These are phyloP conservation scores for Tenodera sinensis DNA, from an alignment of 2,888 invertebrate species.

Conservation along the genomic window DNA sequence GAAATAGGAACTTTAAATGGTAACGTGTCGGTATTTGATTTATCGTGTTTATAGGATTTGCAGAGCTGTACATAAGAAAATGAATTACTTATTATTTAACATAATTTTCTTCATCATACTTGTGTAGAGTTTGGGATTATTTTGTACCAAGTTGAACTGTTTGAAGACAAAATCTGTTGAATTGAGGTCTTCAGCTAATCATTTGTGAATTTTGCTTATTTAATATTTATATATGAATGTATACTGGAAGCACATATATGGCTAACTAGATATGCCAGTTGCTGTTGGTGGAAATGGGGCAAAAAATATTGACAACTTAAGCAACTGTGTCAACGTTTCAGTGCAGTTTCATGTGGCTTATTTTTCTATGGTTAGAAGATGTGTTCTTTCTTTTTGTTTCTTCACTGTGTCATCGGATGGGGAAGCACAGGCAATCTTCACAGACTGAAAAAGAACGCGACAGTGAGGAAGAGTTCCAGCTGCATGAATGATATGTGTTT, in stretches of 20 bases:
- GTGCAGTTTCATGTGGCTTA: neutral
- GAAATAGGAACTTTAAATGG: neutral
- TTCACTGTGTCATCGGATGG: neutral
- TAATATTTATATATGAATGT: neutral
- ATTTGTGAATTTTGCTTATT: slow-evolving; percentile 15
- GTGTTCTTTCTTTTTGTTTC: neutral
- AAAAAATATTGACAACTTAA: neutral
- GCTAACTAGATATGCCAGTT: neutral
- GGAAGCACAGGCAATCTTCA: neutral
- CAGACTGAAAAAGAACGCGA: neutral
- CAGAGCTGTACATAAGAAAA: slow-evolving; percentile 6
- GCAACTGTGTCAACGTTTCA: neutral
- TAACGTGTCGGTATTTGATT: slow-evolving; percentile 5
- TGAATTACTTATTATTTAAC: neutral
- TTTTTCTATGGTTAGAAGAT: slow-evolving; percentile 1
- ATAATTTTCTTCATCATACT: neutral
- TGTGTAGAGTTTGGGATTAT: slow-evolving; percentile 3
- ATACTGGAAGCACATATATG: neutral
- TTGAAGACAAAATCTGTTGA: neutral
- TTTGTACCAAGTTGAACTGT: slow-evolving; percentile 1
- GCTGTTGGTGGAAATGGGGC: neutral
- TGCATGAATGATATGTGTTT: neutral
- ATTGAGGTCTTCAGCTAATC: neutral
- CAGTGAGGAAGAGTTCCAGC: neutral
- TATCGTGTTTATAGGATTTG: slow-evolving; percentile 1